A percentile compares a stretch with the other conserved stretches of the same genome.
phyloP scores from a whole-genome alignment of 2,888 invertebrate genomes.

The Trachelus tabidus region DNA sequence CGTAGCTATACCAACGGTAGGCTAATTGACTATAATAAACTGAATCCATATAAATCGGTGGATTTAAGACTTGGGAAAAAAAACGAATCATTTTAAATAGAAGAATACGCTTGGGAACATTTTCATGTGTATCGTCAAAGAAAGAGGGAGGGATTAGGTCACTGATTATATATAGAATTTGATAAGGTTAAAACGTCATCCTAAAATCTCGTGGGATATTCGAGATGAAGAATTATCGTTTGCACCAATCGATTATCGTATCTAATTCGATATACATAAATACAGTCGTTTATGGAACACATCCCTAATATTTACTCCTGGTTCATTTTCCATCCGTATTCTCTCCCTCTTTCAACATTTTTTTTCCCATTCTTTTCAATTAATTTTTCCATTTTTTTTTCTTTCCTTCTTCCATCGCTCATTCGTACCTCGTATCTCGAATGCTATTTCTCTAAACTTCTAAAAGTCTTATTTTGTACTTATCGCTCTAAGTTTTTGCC shows the following conservation, averaged over 20 bases:
- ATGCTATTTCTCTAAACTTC: constrained; percentile 15
- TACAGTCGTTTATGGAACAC: not conserved
- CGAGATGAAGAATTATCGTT: not conserved
- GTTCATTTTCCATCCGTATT: constrained; percentile 9
- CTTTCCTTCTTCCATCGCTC: too few relatives aligned
- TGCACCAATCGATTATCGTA: constrained; percentile 6
- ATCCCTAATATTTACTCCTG: not conserved
- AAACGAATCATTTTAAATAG: too few relatives aligned
- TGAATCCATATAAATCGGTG: too few relatives aligned
- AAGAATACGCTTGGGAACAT: too few relatives aligned
- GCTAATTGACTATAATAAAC: too few relatives aligned
- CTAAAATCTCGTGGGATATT: not conserved
- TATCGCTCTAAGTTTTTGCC: constrained; percentile 34
- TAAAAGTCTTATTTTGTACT: constrained; percentile 46
- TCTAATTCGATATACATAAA: constrained; percentile 11
- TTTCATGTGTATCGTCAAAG: too few relatives aligned
- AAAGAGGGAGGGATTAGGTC: too few relatives aligned
- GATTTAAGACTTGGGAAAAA: too few relatives aligned
- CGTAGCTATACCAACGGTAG: too few relatives aligned
- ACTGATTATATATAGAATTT: too few relatives aligned
- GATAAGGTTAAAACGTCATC: too few relatives aligned
- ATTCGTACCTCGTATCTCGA: too few relatives aligned
- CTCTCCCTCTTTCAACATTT: constrained; percentile 18
- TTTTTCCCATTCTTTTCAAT: constrained; percentile 11
- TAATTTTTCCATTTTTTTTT: constrained; percentile 6